Evolutionary conservation across 2,888 invertebrate species (phyloP).

Genomic region (Podotricha telesiphe): DNA sequence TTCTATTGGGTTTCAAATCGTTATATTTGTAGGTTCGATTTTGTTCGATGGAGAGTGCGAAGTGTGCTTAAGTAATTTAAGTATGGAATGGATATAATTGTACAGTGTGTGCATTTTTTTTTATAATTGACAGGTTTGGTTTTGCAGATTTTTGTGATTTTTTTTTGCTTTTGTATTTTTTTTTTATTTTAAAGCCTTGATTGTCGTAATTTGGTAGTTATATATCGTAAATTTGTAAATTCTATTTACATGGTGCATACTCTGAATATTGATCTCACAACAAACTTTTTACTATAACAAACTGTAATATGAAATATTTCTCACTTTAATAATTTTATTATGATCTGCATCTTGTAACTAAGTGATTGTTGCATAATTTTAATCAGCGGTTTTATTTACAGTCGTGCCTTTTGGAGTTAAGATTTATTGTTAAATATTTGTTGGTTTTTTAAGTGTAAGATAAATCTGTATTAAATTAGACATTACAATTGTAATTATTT

Average conservation of each 20-base stretch:
- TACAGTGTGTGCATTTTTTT: neutral
- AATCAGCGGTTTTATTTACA: conserved; percentile 29
- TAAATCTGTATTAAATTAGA: conserved; percentile 21
- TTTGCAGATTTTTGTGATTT: neutral
- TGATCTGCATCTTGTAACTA: conserved; percentile 1
- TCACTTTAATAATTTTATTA: neutral
- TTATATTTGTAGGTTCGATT: conserved; percentile 10
- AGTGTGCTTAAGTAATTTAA: conserved; percentile 12
- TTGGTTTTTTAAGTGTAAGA: conserved; percentile 28
- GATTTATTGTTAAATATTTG: conserved; percentile 23
- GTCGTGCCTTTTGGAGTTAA: conserved; percentile 34
- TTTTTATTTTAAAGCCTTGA: neutral
- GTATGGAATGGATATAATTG: neutral
- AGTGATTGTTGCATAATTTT: conserved; percentile 23
- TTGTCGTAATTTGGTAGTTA: neutral
- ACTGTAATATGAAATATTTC: neutral
- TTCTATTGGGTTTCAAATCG: neutral
- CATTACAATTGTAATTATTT: conserved; percentile 23
- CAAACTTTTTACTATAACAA: conserved; percentile 2
- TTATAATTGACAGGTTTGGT: neutral
- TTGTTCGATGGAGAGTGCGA: conserved; percentile 21
- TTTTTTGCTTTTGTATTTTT: neutral
- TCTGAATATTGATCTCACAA: conserved; percentile 2
- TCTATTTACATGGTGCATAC: conserved; percentile 23
- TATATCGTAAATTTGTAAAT: neutral